phyloP scores from a whole-genome alignment of 2,113 vertebrate genomes.

The Nothocercus nigrocapillus region DNA sequence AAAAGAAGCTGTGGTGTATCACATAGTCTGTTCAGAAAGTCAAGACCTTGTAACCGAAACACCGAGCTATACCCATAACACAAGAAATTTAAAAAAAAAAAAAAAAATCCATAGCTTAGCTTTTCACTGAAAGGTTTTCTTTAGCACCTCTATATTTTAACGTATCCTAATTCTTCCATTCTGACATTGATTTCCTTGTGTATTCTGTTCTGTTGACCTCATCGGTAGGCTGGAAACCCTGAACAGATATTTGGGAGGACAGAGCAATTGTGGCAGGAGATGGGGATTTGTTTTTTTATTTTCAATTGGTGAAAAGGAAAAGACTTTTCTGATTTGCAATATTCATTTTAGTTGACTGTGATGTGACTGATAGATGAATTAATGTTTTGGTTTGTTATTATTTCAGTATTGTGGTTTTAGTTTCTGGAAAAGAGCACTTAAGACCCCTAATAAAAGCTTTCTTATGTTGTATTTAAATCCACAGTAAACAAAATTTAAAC shows the following conservation, averaged over 20 bases:
- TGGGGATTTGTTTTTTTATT: background rate
- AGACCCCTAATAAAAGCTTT: background rate
- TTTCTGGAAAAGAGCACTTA: background rate
- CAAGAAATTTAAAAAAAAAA: background rate
- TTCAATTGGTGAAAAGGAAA: background rate
- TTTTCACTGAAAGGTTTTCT: background rate
- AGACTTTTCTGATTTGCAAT: background rate
- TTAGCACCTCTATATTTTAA: background rate
- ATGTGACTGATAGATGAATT: background rate
- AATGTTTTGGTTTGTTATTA: background rate
- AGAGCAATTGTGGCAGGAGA: background rate
- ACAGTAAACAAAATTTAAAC: constrained; percentile 34
- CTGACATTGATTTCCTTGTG: background rate
- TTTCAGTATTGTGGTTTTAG: background rate
- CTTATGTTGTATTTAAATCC: background rate
- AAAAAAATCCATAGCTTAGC: background rate
- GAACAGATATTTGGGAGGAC: background rate
- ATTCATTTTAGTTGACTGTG: background rate
- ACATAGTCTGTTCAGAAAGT: background rate
- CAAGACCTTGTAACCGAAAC: background rate
- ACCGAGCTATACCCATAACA: background rate
- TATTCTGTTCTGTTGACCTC: background rate
- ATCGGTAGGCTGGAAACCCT: background rate
- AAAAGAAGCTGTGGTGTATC: background rate
- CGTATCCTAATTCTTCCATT: background rate